Base-by-base conservation (phyloP, 2,797 vertebrate species). In the Ammospiza maritima region DNA sequence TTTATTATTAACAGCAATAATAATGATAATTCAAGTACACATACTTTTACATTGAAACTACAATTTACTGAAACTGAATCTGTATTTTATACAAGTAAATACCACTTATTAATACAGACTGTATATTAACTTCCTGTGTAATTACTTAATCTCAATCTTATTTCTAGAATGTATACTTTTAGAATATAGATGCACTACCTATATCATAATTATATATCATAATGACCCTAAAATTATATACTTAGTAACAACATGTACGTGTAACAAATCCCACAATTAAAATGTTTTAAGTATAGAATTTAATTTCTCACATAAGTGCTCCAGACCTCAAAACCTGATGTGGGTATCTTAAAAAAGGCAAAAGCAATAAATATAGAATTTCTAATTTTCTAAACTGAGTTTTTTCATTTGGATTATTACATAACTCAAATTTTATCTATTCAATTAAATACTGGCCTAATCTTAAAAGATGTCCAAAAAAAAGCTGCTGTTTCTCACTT, bases 141-240 rank as follows among this genome's bases (percentile, higher is more conserved):
- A 86, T 91, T 88, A 84, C 40, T 78, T 94, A 74, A 61, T 85
- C 73, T 82, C 64, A 88, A 36, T 83, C 13, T 93, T 32, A 72
- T 44, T 38, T 69, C 54, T 64, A 84, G 38, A 91, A 67, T n/a
- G 16, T 32, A 9, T 65, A 75, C 84, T 95, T 94, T 93, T 92
- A 90, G 73, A 90, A 48, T 54, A 15, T 80, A n/a, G 38, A 64
- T 65, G 22, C 4, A 81, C n/a, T 90, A 69, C 32, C 30, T 84
- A 16, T 58, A 80, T 54, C 45, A n/a, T 58, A 91, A 91, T 83
- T 88, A 91, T 61, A 78, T 61, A 61, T 54, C 47, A 32, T 67
- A 80, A 78, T 84, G 54, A 75, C 14, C 75, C 69, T 65, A 69
- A 91, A 88, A 91, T 89, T 80, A 77, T 40, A 69, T 65, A 62